Conservation (phyloP, 2,888 invertebrate species). For the Seira musarum region DNA sequence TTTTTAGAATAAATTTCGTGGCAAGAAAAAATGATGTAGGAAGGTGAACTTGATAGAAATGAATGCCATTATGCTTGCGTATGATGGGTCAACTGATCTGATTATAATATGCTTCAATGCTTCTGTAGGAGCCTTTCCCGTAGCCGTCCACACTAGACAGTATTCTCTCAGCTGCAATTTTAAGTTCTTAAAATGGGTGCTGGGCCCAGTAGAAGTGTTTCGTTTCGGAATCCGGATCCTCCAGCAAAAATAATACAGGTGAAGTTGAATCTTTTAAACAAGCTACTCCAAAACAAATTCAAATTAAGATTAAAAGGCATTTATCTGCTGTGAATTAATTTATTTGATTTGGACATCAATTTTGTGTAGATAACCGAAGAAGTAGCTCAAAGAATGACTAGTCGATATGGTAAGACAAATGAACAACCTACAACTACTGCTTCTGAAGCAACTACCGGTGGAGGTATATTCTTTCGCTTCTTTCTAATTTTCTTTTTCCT, state of each 20-base stretch:
- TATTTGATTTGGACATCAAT: background rate
- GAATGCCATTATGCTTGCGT: too few relatives aligned
- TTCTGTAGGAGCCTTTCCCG: background rate
- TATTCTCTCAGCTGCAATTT: background rate
- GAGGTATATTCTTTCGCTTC: conserved; percentile 26
- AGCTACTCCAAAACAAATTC: too few relatives aligned
- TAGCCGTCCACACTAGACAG: background rate
- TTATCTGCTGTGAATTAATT: background rate
- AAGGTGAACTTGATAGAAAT: too few relatives aligned
- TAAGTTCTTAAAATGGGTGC: conserved; percentile 50
- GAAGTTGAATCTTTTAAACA: too few relatives aligned
- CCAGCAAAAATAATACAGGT: conserved; percentile 62
- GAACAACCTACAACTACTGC: conserved; percentile 21
- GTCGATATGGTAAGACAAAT: conserved; percentile 45
- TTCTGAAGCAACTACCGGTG: conserved; percentile 8
- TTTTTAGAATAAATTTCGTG: too few relatives aligned
- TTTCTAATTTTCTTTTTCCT: too few relatives aligned
- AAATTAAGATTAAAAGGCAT: background rate
- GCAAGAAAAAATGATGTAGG: too few relatives aligned
- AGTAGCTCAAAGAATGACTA: conserved; percentile 60
- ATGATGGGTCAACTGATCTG: too few relatives aligned
- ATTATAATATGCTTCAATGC: too few relatives aligned
- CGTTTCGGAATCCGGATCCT: conserved; percentile 59
- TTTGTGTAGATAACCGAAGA: conserved; percentile 54
- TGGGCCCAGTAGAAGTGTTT: conserved; percentile 56